phyloP scores from a whole-genome alignment of 2,797 vertebrate genomes.

The Microctenopoma stevenorrisi region DNA sequence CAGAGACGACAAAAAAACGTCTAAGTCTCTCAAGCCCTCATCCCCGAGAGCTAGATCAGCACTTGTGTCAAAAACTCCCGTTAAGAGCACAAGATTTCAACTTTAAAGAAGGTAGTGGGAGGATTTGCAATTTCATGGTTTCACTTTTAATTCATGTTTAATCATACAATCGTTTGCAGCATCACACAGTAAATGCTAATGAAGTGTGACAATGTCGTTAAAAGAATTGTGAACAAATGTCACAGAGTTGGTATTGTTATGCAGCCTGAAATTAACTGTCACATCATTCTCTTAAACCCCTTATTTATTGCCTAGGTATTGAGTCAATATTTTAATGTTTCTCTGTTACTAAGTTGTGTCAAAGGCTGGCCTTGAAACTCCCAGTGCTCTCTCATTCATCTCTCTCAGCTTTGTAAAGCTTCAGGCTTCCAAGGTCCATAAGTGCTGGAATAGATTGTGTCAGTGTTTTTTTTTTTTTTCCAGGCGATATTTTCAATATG shows the following conservation, averaged over 20 bases:
- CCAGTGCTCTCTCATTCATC: slow-evolving; percentile 55
- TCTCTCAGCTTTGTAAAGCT: slow-evolving; percentile 62
- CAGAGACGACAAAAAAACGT: slow-evolving; percentile 79
- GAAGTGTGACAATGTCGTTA: slow-evolving; percentile 52
- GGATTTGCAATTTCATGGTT: slow-evolving; percentile 69
- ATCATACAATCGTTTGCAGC: slow-evolving; percentile 66
- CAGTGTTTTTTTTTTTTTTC: slow-evolving; percentile 36
- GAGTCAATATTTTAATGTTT: slow-evolving; percentile 47
- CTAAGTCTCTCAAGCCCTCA: slow-evolving; percentile 80
- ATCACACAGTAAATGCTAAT: slow-evolving; percentile 51
- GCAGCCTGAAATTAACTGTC: slow-evolving; percentile 60
- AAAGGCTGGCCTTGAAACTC: slow-evolving; percentile 56
- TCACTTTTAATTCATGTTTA: slow-evolving; percentile 75
- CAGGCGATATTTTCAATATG: slow-evolving; percentile 65
- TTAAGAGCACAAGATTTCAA: slow-evolving; percentile 76
- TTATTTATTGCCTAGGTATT: slow-evolving; percentile 60
- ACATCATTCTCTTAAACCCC: slow-evolving; percentile 41
- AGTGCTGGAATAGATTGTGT: slow-evolving; percentile 68
- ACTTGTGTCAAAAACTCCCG: slow-evolving; percentile 79
- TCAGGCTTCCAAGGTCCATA: slow-evolving; percentile 55
- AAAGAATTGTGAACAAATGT: slow-evolving; percentile 52
- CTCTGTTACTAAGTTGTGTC: slow-evolving; percentile 49
- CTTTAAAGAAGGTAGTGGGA: slow-evolving; percentile 68
- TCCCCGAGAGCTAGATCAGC: slow-evolving; percentile 84
- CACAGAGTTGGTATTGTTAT: slow-evolving; percentile 48